Base-by-base conservation (phyloP, 1,140 invertebrate genomes). In the Leptopilina clavipes region DNA sequence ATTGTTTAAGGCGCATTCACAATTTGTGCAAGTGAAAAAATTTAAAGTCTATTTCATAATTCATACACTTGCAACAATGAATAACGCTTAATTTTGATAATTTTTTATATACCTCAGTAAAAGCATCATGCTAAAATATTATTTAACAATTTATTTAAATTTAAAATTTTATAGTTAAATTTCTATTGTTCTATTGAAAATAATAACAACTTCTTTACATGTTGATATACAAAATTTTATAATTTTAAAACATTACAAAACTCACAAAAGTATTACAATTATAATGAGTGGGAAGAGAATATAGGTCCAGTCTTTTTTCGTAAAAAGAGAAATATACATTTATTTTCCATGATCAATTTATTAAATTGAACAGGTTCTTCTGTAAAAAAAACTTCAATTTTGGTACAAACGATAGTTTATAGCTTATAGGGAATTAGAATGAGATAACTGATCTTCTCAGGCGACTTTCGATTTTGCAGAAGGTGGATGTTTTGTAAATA, bases 341-440 rank as follows among this genome's bases (percentile, higher is more conserved):
- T 78, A 78, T 76, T 73, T 82, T 76, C 71, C 79, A 79, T 40
- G 76, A 44, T 78, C 11, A 40, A 43, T 86, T 76, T 80, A 84
- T 87, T 86, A 70, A 83, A 82, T 71, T 65, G 73, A 81, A 79
- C 76, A 83, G 82, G 73, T 82, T 25, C 54, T 78, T 81, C 73
- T 85, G 83, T 76, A 84, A 85, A 86, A 85, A 86, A 81, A 72
- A 72, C 44, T 75, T 77, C 56, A 70, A 44, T 77, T 65, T 70
- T 52, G 3, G 25, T 65, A 65, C 59, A 65, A 65, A 65, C 25
- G 56, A 31, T 65, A 12, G n/a, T 65, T 31, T 25, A 59, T 40
- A 43, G 44, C 31, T 19, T 44, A 59, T 44, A 40, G 70, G 37
- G 43, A 75, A 70, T 72, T 10, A 43, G 37, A 25, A 25, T 19